phyloP scores from a whole-genome alignment of 92 coral and sea anemone species.

The Palythoa grandiflora region DNA sequence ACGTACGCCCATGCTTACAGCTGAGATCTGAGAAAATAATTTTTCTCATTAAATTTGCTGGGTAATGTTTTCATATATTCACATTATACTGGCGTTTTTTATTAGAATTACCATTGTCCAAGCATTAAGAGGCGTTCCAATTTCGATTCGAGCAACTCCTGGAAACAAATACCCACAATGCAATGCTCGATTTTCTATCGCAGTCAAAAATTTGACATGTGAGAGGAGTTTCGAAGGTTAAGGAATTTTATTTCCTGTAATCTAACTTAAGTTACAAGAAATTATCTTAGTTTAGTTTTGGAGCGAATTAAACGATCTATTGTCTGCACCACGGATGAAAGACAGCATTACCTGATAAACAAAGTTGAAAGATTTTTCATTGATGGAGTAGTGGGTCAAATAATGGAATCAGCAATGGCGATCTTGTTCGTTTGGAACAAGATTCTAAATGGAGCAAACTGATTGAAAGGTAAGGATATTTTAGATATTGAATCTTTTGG shows the following conservation, averaged over 20 bases:
- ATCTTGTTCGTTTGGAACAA: not conserved
- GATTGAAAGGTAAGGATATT: conserved; percentile 6
- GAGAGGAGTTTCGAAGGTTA: not conserved
- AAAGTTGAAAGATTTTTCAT: not conserved
- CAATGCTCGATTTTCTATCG: not conserved
- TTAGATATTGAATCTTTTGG: not conserved
- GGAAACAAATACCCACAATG: conserved; percentile 17
- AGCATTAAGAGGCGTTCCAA: conserved; percentile 5
- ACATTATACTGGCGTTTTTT: too few species aligned
- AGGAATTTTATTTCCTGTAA: not conserved
- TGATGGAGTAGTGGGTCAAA: not conserved
- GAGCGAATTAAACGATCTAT: not conserved
- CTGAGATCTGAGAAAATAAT: too few species aligned
- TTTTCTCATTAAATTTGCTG: too few species aligned
- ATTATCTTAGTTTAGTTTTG: not conserved
- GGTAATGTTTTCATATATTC: too few species aligned
- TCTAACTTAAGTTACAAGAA: not conserved
- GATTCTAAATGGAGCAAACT: not conserved
- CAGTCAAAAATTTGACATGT: not conserved
- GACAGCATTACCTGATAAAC: not conserved
- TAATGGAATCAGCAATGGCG: not conserved
- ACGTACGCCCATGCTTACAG: too few species aligned
- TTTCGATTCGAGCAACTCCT: not conserved
- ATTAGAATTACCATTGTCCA: too few species aligned
- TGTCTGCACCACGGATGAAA: not conserved